These are phyloP conservation scores for Cichladusa arquata DNA, from an alignment of 2,113 vertebrate genomes.

Conservation along the genomic window DNA sequence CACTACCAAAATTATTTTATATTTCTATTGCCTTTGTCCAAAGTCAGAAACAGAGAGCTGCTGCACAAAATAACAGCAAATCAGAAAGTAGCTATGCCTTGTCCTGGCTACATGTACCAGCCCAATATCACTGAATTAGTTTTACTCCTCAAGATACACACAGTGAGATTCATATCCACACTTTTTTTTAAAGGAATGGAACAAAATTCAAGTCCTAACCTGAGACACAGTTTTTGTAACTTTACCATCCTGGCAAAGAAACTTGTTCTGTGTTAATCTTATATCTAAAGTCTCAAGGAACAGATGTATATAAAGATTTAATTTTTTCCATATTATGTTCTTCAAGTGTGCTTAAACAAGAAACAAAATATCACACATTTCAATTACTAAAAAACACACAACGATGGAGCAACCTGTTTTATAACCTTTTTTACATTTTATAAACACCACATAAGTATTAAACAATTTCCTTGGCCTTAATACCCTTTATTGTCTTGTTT, in stretches of 20 bases:
- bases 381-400: neutral
- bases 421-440: neutral
- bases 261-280: neutral
- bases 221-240: neutral
- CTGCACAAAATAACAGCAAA: neutral
- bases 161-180: neutral
- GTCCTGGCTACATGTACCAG: neutral
- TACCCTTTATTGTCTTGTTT: neutral
- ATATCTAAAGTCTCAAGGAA: neutral
- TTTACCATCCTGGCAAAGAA: neutral
- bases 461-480: neutral
- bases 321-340: neutral
- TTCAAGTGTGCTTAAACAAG: neutral
- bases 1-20: neutral
- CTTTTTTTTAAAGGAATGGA: neutral
- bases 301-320: neutral
- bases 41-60: neutral
- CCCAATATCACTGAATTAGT: neutral
- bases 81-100: neutral
- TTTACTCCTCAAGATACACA: neutral
- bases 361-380: neutral
- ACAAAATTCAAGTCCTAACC: neutral
- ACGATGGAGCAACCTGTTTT: neutral
- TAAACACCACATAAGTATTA: neutral
- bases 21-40: neutral